Evolutionary conservation across 2,888 invertebrate genomes (phyloP).

Genomic region (Platycnemis pennipes): DNA sequence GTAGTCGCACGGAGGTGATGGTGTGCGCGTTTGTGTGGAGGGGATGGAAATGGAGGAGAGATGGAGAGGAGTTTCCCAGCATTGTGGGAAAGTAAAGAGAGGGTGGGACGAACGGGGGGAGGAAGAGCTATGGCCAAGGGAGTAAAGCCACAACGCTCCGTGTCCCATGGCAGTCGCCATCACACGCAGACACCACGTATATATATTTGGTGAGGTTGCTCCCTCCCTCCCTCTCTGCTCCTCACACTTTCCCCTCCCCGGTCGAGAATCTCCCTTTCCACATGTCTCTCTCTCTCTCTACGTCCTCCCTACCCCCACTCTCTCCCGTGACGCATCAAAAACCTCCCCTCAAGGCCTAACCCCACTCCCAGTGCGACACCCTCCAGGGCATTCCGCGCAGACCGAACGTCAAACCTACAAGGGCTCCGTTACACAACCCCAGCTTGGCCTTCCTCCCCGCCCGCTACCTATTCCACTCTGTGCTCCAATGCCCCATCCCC

Average conservation of each 20-base stretch:
- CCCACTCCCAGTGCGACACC: background rate
- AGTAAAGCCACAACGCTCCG: constrained; percentile 43
- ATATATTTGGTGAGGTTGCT: constrained; percentile 67
- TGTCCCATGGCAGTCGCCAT: constrained; percentile 54
- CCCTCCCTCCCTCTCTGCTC: background rate
- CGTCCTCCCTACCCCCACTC: background rate
- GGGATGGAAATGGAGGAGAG: background rate
- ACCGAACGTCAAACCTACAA: constrained; percentile 56
- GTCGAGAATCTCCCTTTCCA: background rate
- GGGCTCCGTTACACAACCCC: constrained; percentile 31
- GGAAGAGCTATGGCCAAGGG: background rate
- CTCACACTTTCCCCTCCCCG: background rate
- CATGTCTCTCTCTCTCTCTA: background rate
- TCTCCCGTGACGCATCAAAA: constrained; percentile 15
- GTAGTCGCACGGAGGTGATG: background rate
- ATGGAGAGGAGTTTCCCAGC: background rate
- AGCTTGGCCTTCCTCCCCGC: background rate
- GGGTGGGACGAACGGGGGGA: background rate
- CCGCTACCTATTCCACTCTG: constrained; percentile 16
- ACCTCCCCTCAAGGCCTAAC: background rate
- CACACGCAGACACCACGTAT: constrained; percentile 68
- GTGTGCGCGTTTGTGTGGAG: background rate
- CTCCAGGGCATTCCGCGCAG: constrained; percentile 50
- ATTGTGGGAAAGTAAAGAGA: background rate
- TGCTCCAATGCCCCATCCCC: background rate